Evolutionary conservation across 1,140 invertebrate genomes (phyloP).

Genomic region (Dendrolimus punctatus): DNA sequence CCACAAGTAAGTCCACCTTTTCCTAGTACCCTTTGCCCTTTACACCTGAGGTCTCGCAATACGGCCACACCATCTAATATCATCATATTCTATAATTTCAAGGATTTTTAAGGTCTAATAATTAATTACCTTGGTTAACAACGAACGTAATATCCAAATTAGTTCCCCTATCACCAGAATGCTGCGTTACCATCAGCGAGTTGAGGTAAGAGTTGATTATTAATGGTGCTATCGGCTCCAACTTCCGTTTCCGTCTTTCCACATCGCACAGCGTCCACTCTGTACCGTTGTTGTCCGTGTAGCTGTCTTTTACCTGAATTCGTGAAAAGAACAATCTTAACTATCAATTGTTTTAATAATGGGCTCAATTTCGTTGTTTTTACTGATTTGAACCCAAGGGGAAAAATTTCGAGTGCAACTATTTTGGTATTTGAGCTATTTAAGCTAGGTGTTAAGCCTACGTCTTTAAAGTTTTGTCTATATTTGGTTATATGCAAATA

Average conservation of each 20-base stretch:
- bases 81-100: neutral
- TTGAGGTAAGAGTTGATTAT: slow-evolving; percentile 77
- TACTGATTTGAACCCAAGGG: too few relatives aligned
- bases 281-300: slow-evolving; percentile 78
- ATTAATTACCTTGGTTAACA: slow-evolving; percentile 40
- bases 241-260: slow-evolving; percentile 26
- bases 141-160: slow-evolving; percentile 69
- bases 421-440: too few relatives aligned
- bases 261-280: slow-evolving; percentile 76
- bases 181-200: slow-evolving; percentile 72
- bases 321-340: neutral
- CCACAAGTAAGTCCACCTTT: too few relatives aligned
- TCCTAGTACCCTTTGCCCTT: too few relatives aligned
- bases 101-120: neutral
- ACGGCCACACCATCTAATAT: too few relatives aligned
- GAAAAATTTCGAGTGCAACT: too few relatives aligned
- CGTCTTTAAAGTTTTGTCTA: too few relatives aligned
- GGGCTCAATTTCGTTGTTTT: too few relatives aligned
- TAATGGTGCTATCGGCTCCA: slow-evolving; percentile 59
- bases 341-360: neutral
- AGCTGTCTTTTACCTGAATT: slow-evolving; percentile 73
- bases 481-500: too few relatives aligned
- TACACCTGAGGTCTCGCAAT: too few relatives aligned
- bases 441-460: too few relatives aligned
- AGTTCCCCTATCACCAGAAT: slow-evolving; percentile 53